Percentiles rank a stretch among this genome's conserved stretches.
Evolutionary conservation across 2,797 vertebrate genomes (phyloP).

Genomic region (Otolemur crassicaudatus): DNA sequence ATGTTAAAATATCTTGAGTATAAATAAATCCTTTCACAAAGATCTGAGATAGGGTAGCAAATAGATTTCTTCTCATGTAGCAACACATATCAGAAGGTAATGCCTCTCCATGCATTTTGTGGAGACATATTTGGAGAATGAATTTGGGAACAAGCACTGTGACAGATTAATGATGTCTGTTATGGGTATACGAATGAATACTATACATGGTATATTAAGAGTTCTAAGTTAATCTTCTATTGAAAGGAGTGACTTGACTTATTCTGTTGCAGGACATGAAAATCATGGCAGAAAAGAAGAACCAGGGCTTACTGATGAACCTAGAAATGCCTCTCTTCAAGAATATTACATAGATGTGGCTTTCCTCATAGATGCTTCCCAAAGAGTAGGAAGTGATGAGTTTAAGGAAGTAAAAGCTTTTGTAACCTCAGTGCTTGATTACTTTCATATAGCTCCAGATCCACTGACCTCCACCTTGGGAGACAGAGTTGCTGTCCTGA

Average conservation of each 20-base stretch:
- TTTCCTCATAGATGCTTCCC: constrained; percentile 86
- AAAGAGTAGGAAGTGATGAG: constrained; percentile 71
- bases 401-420: constrained; percentile 84
- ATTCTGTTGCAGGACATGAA: constrained; percentile 76
- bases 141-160: not conserved
- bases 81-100: not conserved
- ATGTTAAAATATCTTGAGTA: not conserved
- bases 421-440: constrained; percentile 78
- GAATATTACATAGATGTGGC: constrained; percentile 81
- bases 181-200: not conserved
- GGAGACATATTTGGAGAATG: not conserved
- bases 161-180: not conserved
- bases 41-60: not conserved
- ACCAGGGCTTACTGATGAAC: constrained; percentile 44
- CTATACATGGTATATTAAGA: not conserved
- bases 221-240: constrained; percentile 33
- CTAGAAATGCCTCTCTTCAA: not conserved
- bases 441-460: constrained; percentile 76
- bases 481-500: constrained; percentile 85
- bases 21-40: constrained; percentile 5
- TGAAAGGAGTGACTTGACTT: constrained; percentile 58
- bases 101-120: not conserved
- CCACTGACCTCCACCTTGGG: constrained; percentile 70
- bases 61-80: not conserved
- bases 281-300: constrained; percentile 78